phyloP scores from a whole-genome alignment of 1,140 invertebrate genomes.

The Drosophila elegans region DNA sequence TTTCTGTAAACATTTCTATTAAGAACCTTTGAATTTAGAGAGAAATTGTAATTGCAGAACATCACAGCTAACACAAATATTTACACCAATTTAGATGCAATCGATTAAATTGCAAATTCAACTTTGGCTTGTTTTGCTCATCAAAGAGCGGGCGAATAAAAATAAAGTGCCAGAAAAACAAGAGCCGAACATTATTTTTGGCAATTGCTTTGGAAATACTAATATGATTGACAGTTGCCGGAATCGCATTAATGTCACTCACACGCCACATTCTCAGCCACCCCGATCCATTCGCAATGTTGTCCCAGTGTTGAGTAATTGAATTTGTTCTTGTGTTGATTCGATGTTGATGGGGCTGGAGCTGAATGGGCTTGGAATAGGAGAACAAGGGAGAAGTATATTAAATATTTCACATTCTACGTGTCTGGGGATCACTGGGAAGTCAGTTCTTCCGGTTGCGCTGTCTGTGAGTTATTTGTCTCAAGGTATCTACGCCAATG shows the following conservation, averaged over 20 bases:
- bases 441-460: conserved; percentile 19
- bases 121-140: conserved; percentile 18
- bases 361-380: conserved; percentile 22
- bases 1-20: too few relatives aligned
- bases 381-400: conserved; percentile 42
- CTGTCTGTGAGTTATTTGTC: conserved; percentile 44
- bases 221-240: conserved; percentile 70
- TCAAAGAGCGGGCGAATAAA: conserved; percentile 52
- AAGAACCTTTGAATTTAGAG: too few relatives aligned
- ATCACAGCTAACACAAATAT: conserved; percentile 20
- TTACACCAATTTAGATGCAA: conserved; percentile 39
- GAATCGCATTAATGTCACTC: conserved; percentile 78
- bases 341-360: conserved; percentile 55
- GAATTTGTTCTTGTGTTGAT: conserved; percentile 79
- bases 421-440: conserved; percentile 6
- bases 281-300: conserved; percentile 12
- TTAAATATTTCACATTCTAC: conserved; percentile 67
- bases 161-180: conserved; percentile 49
- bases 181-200: conserved; percentile 53
- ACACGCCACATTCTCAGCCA: conserved; percentile 22
- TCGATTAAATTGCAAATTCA: conserved; percentile 76
- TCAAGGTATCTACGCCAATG: conserved; percentile 46
- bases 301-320: conserved; percentile 68
- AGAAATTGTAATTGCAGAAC: conserved; percentile 1
- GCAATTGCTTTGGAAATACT: conserved; percentile 48